Base-by-base conservation (phyloP, 2,888 invertebrate species). In the Tenodera sinensis region DNA sequence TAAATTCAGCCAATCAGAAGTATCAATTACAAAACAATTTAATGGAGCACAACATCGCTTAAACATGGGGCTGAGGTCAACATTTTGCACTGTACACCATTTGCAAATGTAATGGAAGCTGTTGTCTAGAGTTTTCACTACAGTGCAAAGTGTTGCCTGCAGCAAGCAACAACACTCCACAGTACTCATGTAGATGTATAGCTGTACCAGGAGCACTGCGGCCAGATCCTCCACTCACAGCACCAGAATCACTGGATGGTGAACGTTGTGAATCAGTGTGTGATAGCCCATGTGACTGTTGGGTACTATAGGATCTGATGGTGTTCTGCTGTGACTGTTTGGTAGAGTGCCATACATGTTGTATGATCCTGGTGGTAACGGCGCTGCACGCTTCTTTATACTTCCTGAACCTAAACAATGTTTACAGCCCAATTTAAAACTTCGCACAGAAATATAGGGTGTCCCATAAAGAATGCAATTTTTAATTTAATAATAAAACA, bases 331-430 rank as follows among this genome's bases (percentile, higher is more conserved):
- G 92, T 95, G 95, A 92, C 93, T 94, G 92, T 94, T 92, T 81
- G 96, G 96, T 91, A 96, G 93, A 85, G 96, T 96, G 91, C 96
- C 96, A 92, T 96, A 96, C 91, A 95, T 94, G 90, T 94, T 93
- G 27, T 87, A 87, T 87, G 93, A 93, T 25, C 94, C 95, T 54
- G 97, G 97, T 54, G 97, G 96, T 89, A 97, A 95, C 81, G 98
- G 97, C 28, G 98, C 97, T 88, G 96, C 96, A 83, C 97, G 95
- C 93, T 98, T 98, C 94, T 98, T 98, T 91, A 97, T 93, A 91
- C 97, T 97, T 91, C 97, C 87, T 83, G 87, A 87, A n/a, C 87
- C 87, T 87, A 20, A 4, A 27, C 54, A 71, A 20, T 20, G 54
- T 42, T n/a, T n/a, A 12, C 1, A 12, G 42, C 42, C 42, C 12